phyloP scores from a whole-genome alignment of 2,113 vertebrate species.

The Callorhinus ursinus region DNA sequence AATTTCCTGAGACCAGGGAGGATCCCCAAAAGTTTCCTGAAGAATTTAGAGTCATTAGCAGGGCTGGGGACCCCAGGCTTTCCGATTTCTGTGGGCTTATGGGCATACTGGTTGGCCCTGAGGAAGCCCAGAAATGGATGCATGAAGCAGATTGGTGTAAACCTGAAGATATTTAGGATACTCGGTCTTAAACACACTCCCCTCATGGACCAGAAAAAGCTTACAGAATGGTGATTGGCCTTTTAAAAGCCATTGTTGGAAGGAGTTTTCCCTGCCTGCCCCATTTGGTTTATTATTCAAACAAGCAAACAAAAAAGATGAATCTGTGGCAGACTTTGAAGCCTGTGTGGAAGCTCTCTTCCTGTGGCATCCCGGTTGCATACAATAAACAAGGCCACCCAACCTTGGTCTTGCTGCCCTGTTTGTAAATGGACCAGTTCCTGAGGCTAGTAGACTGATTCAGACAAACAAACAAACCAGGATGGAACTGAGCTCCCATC shows the following conservation, averaged over 20 bases:
- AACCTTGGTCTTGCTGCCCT: neutral
- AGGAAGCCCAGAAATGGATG: neutral
- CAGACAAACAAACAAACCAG: neutral
- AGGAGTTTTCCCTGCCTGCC: neutral
- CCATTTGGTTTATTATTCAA: neutral
- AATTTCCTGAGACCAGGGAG: neutral
- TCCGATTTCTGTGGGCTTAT: neutral
- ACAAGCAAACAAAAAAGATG: neutral
- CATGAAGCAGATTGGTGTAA: neutral
- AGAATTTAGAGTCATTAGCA: neutral
- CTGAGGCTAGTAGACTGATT: neutral
- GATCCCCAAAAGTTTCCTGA: neutral
- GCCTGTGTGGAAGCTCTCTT: neutral
- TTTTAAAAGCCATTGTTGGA: neutral
- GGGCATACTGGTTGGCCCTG: neutral
- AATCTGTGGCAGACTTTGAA: neutral
- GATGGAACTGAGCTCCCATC: neutral
- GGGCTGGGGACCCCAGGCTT: neutral
- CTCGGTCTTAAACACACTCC: neutral
- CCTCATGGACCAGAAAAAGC: neutral
- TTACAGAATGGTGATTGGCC: neutral
- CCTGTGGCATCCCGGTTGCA: neutral
- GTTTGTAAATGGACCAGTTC: neutral
- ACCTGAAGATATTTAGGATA: neutral
- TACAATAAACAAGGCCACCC: neutral